Base-by-base conservation (phyloP, 1,140 invertebrate genomes). In the Radopholus similis region DNA sequence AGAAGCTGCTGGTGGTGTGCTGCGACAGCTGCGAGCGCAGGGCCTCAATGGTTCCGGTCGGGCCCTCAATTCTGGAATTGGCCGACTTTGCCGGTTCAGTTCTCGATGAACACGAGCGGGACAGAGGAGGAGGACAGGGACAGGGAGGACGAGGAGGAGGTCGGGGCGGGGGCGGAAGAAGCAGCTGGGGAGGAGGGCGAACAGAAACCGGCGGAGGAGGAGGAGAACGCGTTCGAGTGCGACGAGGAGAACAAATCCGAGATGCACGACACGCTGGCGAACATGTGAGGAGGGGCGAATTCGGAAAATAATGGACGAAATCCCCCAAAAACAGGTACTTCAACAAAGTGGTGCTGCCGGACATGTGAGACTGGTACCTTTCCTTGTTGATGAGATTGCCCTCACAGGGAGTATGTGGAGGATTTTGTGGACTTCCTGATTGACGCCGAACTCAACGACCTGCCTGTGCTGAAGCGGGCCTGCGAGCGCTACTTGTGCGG, bases 391-490 rank as follows among this genome's bases (percentile, higher is more conserved):
- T 75, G 74, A 49, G 76, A 68, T 68, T n/a, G n/a, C n/a, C n/a
- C n/a, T n/a, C n/a, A n/a, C n/a, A n/a, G n/a, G 26, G 76, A 77
- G 21, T 80, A 79, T 60, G 77, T 80, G 11, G 78, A 80, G 65
- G 78, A 80, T 64, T 81, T 82, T 65, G 71, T 68, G 18, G 78
- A 80, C 65, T 82, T 81, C 51, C 40, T 82, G 28, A 81, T 81
- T 35, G 78, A 81, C 64, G 78, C 78, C 0, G 81, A 81, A 47
- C 66, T 81, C 6, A 81, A 80, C 44, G 78, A 81, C 51, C 62
- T 81, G 35, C 78, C 78, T 6, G 78, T 81, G 11, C 30, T 81
- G 26, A 81, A 81, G 38, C 26, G 81, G 57, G 78, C 78, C 9
- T 80, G 77, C 64, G 78, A 81, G 35, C 32, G 78, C 35, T 81